Evolutionary conservation across 64 coral and sea anemone species (phyloP).

Genomic region (Pachyseris speciosa): DNA sequence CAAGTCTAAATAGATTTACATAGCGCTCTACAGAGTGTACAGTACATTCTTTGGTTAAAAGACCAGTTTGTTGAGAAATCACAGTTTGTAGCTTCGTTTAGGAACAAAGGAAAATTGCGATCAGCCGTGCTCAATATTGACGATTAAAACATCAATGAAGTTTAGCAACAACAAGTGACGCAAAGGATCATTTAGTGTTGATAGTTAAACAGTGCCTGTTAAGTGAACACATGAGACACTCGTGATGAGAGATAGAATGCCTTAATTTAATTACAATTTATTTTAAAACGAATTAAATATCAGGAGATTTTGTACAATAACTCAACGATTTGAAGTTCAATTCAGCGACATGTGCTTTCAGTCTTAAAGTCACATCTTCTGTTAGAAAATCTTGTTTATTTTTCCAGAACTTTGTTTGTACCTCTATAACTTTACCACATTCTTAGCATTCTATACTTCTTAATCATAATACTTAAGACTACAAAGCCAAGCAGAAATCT

Average conservation of each 20-base stretch:
- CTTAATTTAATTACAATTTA: not conserved
- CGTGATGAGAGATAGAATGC: not conserved
- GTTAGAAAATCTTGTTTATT: not conserved
- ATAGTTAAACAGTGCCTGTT: not conserved
- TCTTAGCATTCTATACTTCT: not conserved
- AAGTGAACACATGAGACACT: not conserved
- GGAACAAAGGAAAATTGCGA: not conserved
- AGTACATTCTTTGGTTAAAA: not conserved
- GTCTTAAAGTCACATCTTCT: not conserved
- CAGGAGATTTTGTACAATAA: not conserved
- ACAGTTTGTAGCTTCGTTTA: not conserved
- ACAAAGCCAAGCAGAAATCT: not conserved
- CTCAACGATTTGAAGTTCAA: not conserved
- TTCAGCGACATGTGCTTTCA: not conserved
- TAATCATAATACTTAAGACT: not conserved
- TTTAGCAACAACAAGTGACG: too few relatives aligned
- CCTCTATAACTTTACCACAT: not conserved
- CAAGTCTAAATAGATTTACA: conserved; percentile 26
- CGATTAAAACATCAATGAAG: too few relatives aligned
- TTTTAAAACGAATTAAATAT: not conserved
- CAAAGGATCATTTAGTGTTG: not conserved
- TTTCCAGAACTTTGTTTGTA: conserved; percentile 29
- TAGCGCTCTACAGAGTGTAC: not conserved
- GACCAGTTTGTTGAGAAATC: not conserved
- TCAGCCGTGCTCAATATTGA: not conserved